phyloP scores from a whole-genome alignment of 2,888 invertebrate species.

The Clanis bilineata region DNA sequence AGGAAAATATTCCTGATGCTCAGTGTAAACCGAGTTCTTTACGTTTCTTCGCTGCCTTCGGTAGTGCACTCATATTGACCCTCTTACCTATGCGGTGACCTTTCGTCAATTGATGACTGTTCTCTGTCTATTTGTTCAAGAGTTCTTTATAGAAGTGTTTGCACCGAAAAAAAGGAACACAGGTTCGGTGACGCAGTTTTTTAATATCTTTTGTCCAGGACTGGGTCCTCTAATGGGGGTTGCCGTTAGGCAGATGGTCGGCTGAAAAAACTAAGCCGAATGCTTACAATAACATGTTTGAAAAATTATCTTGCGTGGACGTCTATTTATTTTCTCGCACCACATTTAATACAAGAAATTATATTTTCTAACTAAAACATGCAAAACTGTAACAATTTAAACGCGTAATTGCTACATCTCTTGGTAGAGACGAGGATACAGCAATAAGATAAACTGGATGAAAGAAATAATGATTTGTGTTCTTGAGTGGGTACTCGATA shows the following conservation, averaged over 20 bases:
- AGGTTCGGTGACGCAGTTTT: too few species aligned
- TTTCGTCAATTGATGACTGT: conserved; percentile 23
- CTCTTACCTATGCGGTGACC: conserved; percentile 23
- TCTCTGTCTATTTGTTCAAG: neutral
- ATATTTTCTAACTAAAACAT: neutral
- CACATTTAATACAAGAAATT: too few species aligned
- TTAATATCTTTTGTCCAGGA: too few species aligned
- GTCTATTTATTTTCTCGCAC: too few species aligned
- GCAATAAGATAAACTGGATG: neutral
- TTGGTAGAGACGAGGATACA: neutral
- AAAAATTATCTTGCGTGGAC: too few species aligned
- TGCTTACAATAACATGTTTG: too few species aligned
- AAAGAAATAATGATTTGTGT: conserved; percentile 6
- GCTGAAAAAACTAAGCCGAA: too few species aligned
- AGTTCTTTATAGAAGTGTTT: conserved; percentile 3
- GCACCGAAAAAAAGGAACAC: too few species aligned
- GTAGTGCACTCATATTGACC: conserved; percentile 23
- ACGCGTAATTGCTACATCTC: neutral
- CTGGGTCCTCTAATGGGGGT: too few species aligned
- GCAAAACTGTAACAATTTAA: neutral
- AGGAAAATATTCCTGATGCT: conserved; percentile 2
- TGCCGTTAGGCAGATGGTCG: too few species aligned
- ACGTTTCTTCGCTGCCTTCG: conserved; percentile 16
- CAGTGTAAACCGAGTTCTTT: conserved; percentile 18
- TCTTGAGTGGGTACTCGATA: neutral